Conservation (phyloP, 2,888 invertebrate genomes). For the Timandra comae region DNA sequence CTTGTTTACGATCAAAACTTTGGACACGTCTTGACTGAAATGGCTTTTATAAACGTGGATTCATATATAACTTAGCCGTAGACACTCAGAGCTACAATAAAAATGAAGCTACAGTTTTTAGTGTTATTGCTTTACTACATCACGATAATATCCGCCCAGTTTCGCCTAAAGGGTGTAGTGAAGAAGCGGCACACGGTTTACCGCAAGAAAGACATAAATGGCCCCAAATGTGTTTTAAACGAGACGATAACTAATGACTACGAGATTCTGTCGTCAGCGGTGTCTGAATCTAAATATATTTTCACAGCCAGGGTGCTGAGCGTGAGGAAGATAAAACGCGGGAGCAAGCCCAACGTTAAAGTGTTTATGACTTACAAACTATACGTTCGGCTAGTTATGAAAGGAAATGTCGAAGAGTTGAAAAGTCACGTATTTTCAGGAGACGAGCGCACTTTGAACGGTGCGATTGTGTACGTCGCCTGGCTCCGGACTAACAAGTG, state of each 20-base stretch:
- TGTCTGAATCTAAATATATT: conserved; percentile 73
- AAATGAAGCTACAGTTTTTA: conserved; percentile 62
- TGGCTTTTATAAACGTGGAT: conserved; percentile 37
- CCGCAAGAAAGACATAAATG: conserved; percentile 66
- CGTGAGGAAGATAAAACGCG: conserved; percentile 69
- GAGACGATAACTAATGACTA: conserved; percentile 76
- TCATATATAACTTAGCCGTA: conserved; percentile 19
- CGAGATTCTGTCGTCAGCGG: conserved; percentile 72
- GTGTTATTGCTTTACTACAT: conserved; percentile 55
- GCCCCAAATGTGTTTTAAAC: conserved; percentile 69
- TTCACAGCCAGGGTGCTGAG: conserved; percentile 69
- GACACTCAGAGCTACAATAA: conserved; percentile 35
- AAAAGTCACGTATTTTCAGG: conserved; percentile 60
- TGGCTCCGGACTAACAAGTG: conserved; percentile 69
- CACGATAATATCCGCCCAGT: conserved; percentile 52
- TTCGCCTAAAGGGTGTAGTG: conserved; percentile 53
- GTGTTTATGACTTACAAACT: conserved; percentile 68
- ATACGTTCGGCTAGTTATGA: conserved; percentile 63
- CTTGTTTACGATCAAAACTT: conserved; percentile 54
- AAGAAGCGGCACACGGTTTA: conserved; percentile 59
- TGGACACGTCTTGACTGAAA: conserved; percentile 42
- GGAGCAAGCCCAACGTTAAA: conserved; percentile 50
- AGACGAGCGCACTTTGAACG: conserved; percentile 59
- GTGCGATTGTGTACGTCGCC: conserved; percentile 65
- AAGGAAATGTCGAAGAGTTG: conserved; percentile 61